Percentiles rank a stretch among this genome's conserved stretches.
phyloP scores from a whole-genome alignment of 2,797 vertebrate species.

The Liasis olivaceus region DNA sequence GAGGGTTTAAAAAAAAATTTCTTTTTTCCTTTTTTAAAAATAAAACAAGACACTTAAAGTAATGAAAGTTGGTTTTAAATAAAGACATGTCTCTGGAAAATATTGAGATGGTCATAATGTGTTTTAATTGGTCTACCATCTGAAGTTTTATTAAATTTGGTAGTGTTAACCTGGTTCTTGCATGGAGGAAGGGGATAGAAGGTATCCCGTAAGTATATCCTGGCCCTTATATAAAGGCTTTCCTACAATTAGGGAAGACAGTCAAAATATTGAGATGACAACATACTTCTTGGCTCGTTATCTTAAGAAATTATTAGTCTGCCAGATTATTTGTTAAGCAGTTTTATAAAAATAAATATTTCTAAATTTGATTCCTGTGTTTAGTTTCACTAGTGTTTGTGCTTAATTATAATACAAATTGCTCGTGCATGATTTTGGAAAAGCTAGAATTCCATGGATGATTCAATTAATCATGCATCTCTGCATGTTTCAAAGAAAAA shows the following conservation, averaged over 20 bases:
- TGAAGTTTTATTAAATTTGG: too few relatives aligned
- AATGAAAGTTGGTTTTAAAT: too few relatives aligned
- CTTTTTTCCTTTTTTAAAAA: too few relatives aligned
- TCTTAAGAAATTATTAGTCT: not conserved
- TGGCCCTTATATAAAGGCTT: conserved; percentile 40
- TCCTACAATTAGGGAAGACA: conserved; percentile 53
- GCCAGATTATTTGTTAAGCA: not conserved
- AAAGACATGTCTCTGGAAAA: too few relatives aligned
- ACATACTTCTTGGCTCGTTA: not conserved
- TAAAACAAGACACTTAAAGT: too few relatives aligned
- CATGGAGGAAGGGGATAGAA: not conserved
- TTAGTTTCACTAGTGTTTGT: not conserved
- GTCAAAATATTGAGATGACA: not conserved
- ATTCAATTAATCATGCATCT: not conserved
- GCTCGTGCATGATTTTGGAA: not conserved
- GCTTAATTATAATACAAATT: not conserved
- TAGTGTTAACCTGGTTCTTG: not conserved
- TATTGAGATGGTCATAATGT: too few relatives aligned
- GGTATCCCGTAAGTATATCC: not conserved
- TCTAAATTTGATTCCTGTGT: not conserved
- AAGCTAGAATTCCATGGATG: not conserved
- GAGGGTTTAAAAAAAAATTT: too few relatives aligned
- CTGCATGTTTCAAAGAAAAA: not conserved
- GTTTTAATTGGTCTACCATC: too few relatives aligned
- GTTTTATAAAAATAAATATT: not conserved